Evolutionary conservation across 2,113 vertebrate genomes (phyloP), one percentile per base, ranked within the genome.

Genomic region (Peromyscus leucopus): DNA sequence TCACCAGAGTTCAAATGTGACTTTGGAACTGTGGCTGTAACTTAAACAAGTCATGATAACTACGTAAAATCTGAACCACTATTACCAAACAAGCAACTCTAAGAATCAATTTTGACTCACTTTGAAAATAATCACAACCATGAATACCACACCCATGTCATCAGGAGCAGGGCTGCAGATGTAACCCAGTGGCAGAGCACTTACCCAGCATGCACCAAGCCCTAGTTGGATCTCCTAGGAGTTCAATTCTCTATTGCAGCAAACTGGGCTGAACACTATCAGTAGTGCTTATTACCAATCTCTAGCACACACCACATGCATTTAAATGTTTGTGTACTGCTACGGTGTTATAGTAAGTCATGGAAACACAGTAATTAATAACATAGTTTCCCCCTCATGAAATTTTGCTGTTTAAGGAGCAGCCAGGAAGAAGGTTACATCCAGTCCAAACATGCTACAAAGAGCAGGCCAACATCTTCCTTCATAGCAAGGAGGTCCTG

Each of bases 51-150:
- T 96, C 91, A 96, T 8, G 21, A 13, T 84, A 19, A 96, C 72
- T 91, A 83, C 71, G 48, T 72, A 93, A 92, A 90, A 88, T 89
- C 8, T 59, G 42, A 95, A 92, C 84, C 61, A 33, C 33, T 76
- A 74, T 42, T 67, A 13, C 74, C n/a, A 89, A 51, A 16, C 61
- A 89, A 51, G 48, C 48, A 95, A 90, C 65, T 91, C 59, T 72
- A 92, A 79, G 79, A 90, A 89, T 82, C 39, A 83, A 3, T 33
- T 94, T 36, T 72, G 72, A 76, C 28, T 78, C 42, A 46, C 12
- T 28, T 42, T 93, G 94, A 63, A 89, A 39, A 89, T 72, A 78
- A 82, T 76, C 61, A 75, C 9, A 86, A 91, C 24, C 13, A 57
- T 59, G 26, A 93, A 57, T 78, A 36, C 33, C 42, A 84, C 12